Conservation (phyloP, 1,140 invertebrate genomes). For the Euborellia annulipes region DNA sequence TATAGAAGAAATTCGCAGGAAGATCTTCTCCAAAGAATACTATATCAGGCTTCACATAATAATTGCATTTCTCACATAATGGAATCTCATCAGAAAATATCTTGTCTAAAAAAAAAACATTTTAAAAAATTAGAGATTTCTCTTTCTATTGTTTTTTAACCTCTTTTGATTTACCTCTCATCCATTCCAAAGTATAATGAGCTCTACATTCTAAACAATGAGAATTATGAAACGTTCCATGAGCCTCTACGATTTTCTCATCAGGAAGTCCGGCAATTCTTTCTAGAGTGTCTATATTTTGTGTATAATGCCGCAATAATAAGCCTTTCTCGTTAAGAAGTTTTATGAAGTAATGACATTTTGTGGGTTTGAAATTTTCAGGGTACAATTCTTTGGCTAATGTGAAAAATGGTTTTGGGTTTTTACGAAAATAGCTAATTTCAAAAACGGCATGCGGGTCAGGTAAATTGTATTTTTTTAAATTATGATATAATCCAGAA, state of each 20-base stretch:
- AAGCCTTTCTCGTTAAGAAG: conserved; percentile 64
- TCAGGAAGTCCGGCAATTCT: conserved; percentile 67
- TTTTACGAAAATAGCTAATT: conserved; percentile 60
- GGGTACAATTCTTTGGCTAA: conserved; percentile 77
- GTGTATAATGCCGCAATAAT: conserved; percentile 67
- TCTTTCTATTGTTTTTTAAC: conserved; percentile 17
- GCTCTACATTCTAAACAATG: conserved; percentile 67
- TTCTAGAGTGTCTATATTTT: conserved; percentile 92
- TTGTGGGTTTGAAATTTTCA: conserved; percentile 63
- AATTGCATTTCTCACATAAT: conserved; percentile 51
- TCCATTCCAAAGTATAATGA: conserved; percentile 67
- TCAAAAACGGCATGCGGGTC: conserved; percentile 94
- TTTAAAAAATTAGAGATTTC: no score
- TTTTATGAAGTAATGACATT: conserved; percentile 69
- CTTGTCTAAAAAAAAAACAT: conserved; percentile 40
- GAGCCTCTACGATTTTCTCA: conserved; percentile 81
- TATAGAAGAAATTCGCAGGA: conserved; percentile 53
- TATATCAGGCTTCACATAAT: conserved; percentile 83
- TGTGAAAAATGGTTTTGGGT: conserved; percentile 74
- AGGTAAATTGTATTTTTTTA: conserved; percentile 81
- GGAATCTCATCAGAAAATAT: conserved; percentile 59
- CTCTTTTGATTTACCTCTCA: conserved; percentile 42
- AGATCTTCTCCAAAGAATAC: conserved; percentile 88
- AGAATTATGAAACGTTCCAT: conserved; percentile 80
- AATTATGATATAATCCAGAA: conserved; percentile 81